Conservation (phyloP, 2,113 vertebrate genomes). For the Capreolus pygargus region DNA sequence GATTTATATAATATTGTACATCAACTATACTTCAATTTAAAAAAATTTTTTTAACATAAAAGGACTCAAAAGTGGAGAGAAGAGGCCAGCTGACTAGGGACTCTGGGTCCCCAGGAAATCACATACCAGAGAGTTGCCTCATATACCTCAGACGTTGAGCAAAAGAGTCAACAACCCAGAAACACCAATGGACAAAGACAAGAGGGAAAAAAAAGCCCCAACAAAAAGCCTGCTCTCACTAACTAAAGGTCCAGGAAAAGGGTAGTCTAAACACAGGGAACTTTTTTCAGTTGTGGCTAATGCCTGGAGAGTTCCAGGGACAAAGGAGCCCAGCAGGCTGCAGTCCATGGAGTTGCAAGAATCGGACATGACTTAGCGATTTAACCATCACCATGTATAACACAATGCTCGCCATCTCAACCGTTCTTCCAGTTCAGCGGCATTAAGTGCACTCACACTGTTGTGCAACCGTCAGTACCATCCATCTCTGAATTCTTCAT, state of each 20-base stretch:
- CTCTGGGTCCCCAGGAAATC: not conserved
- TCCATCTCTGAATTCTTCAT: not conserved
- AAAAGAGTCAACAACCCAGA: not conserved
- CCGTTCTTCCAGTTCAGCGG: not conserved
- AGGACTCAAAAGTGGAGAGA: not conserved
- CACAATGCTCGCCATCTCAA: not conserved
- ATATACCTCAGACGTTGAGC: not conserved
- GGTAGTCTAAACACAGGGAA: not conserved
- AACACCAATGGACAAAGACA: not conserved
- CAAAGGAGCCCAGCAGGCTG: not conserved
- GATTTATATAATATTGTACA: not conserved
- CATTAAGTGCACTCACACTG: not conserved
- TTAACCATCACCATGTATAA: not conserved
- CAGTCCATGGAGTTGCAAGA: not conserved
- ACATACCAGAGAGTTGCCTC: not conserved
- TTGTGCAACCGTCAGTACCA: too few species aligned
- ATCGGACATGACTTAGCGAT: not conserved
- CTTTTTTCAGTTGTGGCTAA: not conserved
- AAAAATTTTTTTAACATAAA: not conserved
- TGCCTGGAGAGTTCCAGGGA: not conserved
- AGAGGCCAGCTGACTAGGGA: not conserved
- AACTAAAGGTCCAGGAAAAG: not conserved
- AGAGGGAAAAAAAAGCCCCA: not conserved
- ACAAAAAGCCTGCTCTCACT: not conserved
- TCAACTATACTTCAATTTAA: not conserved